phyloP scores from a whole-genome alignment of 2,888 invertebrate species.

The Saturnia japonica region DNA sequence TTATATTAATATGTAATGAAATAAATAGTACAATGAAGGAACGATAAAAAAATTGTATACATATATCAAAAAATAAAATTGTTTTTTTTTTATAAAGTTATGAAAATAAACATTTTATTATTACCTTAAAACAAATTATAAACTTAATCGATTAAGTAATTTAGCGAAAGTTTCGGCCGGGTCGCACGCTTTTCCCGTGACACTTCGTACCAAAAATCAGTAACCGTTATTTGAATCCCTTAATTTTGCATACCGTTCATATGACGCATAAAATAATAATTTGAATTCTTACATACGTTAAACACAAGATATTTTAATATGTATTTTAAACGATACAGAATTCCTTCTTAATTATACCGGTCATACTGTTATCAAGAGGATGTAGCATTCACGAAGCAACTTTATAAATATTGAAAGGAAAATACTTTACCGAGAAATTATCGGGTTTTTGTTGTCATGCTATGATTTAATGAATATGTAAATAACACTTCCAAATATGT shows the following conservation, averaged over 20 bases:
- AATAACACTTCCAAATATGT: constrained; percentile 14
- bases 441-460: not conserved
- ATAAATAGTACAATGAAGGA: too few species aligned
- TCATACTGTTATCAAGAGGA: constrained; percentile 8
- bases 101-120: too few species aligned
- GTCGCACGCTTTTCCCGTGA: too few species aligned
- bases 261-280: not conserved
- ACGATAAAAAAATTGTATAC: too few species aligned
- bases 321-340: not conserved
- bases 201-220: not conserved
- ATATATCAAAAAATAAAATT: not conserved
- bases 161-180: too few species aligned
- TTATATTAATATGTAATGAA: too few species aligned
- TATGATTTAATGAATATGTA: constrained; percentile 9
- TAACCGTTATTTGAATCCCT: not conserved
- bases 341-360: not conserved
- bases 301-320: not conserved
- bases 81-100: not conserved
- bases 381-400: not conserved
- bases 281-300: too few species aligned
- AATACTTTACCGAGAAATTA: not conserved
- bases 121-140: too few species aligned
- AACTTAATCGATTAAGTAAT: too few species aligned
- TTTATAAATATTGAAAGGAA: not conserved
- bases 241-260: not conserved